Conservation (phyloP, 2,888 invertebrate species). For the Folsomia manolachei region DNA sequence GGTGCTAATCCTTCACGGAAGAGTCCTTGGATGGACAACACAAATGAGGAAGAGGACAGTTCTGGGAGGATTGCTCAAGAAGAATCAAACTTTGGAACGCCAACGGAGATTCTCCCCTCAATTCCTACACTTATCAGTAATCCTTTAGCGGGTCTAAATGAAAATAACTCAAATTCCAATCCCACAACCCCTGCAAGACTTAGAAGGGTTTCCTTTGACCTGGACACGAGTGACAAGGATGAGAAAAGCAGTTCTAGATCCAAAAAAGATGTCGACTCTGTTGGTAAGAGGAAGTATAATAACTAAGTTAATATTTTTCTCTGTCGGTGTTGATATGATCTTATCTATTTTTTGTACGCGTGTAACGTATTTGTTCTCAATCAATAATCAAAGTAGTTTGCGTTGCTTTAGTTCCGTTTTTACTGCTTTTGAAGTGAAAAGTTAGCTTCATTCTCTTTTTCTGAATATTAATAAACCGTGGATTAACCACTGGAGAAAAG, state of each 20-base stretch:
- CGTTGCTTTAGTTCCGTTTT: too few species aligned
- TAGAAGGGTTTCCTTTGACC: constrained; percentile 62
- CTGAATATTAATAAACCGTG: too few species aligned
- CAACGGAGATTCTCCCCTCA: constrained; percentile 37
- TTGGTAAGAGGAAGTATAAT: constrained; percentile 37
- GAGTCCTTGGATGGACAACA: constrained; percentile 13
- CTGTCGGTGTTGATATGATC: too few species aligned
- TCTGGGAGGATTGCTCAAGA: constrained; percentile 25
- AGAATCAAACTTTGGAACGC: constrained; percentile 42
- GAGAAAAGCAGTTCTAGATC: constrained; percentile 49
- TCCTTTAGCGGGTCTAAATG: constrained; percentile 34
- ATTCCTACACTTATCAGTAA: constrained; percentile 25
- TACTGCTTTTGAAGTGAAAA: too few species aligned
- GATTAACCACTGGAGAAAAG: too few species aligned
- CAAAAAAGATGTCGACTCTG: constrained; percentile 42
- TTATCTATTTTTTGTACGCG: too few species aligned
- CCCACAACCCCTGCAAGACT: constrained; percentile 59
- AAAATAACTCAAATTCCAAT: constrained; percentile 38
- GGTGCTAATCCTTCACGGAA: constrained; percentile 20
- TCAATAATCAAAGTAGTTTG: too few species aligned
- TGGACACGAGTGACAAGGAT: constrained; percentile 53
- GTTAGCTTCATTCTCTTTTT: too few species aligned
- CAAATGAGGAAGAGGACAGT: constrained; percentile 21
- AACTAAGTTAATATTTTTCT: too few species aligned
- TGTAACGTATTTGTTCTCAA: too few species aligned